phyloP scores from a whole-genome alignment of 2,113 vertebrate species.

The Delphinus delphis region DNA sequence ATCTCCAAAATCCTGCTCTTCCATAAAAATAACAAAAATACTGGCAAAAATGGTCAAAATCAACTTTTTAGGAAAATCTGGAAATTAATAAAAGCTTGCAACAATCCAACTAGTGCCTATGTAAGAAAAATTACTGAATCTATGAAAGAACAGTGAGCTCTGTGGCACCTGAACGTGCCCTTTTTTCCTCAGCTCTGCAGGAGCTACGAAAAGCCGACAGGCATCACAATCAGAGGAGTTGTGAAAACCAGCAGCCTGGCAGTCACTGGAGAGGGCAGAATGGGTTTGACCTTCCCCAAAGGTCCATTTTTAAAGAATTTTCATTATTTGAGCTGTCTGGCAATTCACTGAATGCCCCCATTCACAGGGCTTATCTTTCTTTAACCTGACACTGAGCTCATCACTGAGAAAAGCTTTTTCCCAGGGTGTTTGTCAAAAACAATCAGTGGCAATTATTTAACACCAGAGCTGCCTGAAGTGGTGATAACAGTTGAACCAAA shows the following conservation, averaged over 20 bases:
- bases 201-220: neutral
- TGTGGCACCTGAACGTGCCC: neutral
- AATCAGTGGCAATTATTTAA: neutral
- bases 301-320: neutral
- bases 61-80: neutral
- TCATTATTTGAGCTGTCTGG: neutral
- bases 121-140: neutral
- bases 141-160: neutral
- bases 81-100: neutral
- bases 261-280: neutral
- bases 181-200: neutral
- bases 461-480: neutral
- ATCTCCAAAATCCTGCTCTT: neutral
- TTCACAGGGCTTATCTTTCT: neutral
- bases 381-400: constrained; percentile 29
- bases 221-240: neutral
- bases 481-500: neutral
- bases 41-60: neutral
- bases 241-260: neutral
- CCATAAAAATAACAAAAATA: neutral
- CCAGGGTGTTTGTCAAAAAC: neutral
- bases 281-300: neutral
- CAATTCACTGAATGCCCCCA: neutral
- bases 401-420: neutral
- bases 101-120: neutral